Evolutionary conservation across 2,797 vertebrate genomes (phyloP), one percentile per base, ranked within the genome.

Genomic region (Micromesistius poutassou): DNA sequence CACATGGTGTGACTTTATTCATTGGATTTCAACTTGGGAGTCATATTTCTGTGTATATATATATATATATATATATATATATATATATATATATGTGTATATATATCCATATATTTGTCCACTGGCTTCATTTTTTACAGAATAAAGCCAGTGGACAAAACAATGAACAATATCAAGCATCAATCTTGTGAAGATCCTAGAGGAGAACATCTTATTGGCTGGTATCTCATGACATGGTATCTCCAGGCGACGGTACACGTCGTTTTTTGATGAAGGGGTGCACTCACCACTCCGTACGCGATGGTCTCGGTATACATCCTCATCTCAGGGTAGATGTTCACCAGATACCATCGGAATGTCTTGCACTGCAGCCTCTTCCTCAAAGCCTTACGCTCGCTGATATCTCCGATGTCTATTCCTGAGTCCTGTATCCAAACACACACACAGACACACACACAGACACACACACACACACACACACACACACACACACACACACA

Each of bases 311-410:
- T 95, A 87, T 99, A 99, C 96, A 97, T 98, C 87, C 97, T 96
- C 97, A 99, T 98, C 90, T 98, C 97, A 0, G 98, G 96, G 87
- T 99, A 99, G 82, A 99, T 96, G 25, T 95, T 99, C 91, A 98
- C 97, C 85, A 99, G 95, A 82, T 99, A 99, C 98, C 98, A 99
- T 14, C 97, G 94, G 83, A 99, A 99, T 4, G 97, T 98, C 92
- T 98, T 99, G 89, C 98, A 99, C 84, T 97, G 96, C 66, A 99
- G 94, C 84, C 95, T 95, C 74, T 98, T 98, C 90, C 98, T 95
- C 83, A 99, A 90, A 33, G 97, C 97, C 86, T 98, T 98, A 88
- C 98, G 94, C 79, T 96, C 95, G 0, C 96, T 96, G 89, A 99
- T 95, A 86, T 98, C 96, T 0, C 98, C 98, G 0, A 99, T 97